Percentiles rank a stretch among this genome's conserved stretches.
These are phyloP conservation scores for Vultur gryphus DNA, from an alignment of 2,797 vertebrate species.

Conservation along the genomic window DNA sequence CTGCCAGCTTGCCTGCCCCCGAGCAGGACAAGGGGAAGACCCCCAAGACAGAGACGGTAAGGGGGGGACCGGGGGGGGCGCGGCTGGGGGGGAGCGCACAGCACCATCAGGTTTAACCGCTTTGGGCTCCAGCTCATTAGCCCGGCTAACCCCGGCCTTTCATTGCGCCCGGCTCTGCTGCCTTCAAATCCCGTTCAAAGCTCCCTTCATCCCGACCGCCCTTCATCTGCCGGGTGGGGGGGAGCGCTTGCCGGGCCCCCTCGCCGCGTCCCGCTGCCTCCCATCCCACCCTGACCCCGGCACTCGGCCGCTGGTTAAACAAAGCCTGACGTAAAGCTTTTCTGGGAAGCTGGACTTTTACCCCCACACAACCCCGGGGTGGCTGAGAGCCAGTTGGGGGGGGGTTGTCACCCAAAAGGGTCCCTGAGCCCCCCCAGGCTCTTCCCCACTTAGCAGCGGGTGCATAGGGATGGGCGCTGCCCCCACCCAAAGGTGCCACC, in stretches of 20 bases:
- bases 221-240: not conserved
- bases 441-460: not conserved
- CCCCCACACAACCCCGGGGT: not conserved
- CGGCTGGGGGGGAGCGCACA: accelerated
- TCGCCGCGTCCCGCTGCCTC: accelerated
- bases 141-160: not conserved
- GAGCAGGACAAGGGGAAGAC: constrained; percentile 77
- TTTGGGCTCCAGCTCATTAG: not conserved
- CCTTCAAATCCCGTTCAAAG: not conserved
- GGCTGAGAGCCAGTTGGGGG: no score
- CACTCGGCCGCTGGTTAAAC: not conserved
- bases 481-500: not conserved
- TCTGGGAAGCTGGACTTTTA: not conserved
- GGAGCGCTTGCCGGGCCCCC: accelerated
- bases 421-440: not conserved
- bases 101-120: not conserved
- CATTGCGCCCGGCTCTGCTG: not conserved
- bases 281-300: not conserved
- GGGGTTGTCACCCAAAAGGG: not conserved
- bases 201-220: not conserved
- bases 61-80: accelerated
- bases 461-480: not conserved
- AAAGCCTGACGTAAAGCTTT: not conserved
- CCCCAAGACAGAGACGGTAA: constrained; percentile 76
- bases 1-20: constrained; percentile 64